Conservation (phyloP, 2,888 invertebrate species). For the Trissoscelio sp. region DNA sequence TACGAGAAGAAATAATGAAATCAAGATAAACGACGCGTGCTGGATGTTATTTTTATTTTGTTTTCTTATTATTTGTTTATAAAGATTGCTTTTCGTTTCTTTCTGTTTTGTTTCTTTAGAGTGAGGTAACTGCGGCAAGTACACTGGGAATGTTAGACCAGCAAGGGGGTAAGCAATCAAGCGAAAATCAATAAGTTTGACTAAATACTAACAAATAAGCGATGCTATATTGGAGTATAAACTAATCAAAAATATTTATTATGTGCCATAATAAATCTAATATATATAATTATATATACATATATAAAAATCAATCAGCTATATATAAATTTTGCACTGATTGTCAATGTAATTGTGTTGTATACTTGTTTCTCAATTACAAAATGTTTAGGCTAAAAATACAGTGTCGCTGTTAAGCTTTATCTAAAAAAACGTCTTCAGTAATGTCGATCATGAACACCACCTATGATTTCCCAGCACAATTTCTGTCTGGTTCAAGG, state of each 20-base stretch:
- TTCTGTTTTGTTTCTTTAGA: constrained; percentile 85
- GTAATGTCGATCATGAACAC: constrained; percentile 48
- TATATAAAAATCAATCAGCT: no score
- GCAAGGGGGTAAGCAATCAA: constrained; percentile 94
- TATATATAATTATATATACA: constrained; percentile 11
- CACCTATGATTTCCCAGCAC: constrained; percentile 25
- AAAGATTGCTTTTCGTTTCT: constrained; percentile 67
- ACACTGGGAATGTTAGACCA: constrained; percentile 95
- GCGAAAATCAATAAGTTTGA: constrained; percentile 8
- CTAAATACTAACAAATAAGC: constrained; percentile 11
- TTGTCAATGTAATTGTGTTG: constrained; percentile 25
- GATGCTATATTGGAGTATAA: constrained; percentile 3
- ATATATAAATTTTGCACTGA: not conserved
- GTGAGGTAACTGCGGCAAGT: constrained; percentile 96
- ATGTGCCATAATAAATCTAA: not conserved
- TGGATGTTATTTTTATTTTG: constrained; percentile 71
- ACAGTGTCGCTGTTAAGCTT: constrained; percentile 54
- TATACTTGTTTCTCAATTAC: constrained; percentile 19
- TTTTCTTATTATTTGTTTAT: constrained; percentile 41
- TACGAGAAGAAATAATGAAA: not conserved
- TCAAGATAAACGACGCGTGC: constrained; percentile 10
- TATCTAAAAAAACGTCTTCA: constrained; percentile 39
- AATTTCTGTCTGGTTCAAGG: constrained; percentile 22
- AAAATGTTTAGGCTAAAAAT: constrained; percentile 31
- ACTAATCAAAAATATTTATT: not conserved